Evolutionary conservation across 2,797 vertebrate genomes (phyloP).

Genomic region (Danionella dracula): DNA sequence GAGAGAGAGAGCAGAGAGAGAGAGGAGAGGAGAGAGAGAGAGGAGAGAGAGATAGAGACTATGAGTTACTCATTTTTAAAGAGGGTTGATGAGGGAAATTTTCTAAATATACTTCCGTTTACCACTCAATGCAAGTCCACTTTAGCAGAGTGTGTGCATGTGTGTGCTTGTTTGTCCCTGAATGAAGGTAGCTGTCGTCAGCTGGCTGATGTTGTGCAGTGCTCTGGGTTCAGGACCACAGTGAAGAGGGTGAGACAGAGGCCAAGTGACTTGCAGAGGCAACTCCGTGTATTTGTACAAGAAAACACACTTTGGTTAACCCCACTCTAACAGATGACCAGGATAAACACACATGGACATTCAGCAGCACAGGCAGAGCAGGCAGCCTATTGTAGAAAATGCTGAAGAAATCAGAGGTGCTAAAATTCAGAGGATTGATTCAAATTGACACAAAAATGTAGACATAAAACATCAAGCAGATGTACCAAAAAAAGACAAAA

Average conservation of each 20-base stretch:
- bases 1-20: not conserved
- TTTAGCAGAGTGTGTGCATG: slow-evolving; percentile 42
- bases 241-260: slow-evolving; percentile 61
- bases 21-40: no score
- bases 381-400: not conserved
- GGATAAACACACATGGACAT: slow-evolving; percentile 58
- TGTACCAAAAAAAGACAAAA: no score
- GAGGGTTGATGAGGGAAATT: slow-evolving; percentile 9
- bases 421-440: no score
- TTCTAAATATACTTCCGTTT: slow-evolving; percentile 21
- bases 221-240: slow-evolving; percentile 44
- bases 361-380: slow-evolving; percentile 2
- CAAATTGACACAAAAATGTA: no score
- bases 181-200: slow-evolving; percentile 87
- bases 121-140: not conserved
- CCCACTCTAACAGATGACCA: slow-evolving; percentile 47
- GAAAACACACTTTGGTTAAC: slow-evolving; percentile 46
- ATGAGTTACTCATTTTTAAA: slow-evolving; percentile 6
- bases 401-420: not conserved
- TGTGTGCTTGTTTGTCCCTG: slow-evolving; percentile 70
- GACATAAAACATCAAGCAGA: no score
- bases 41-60: no score
- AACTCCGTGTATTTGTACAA: slow-evolving; percentile 59
- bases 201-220: slow-evolving; percentile 75
- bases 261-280: slow-evolving; percentile 50